Conservation (phyloP, 2,888 invertebrate species). For the Calephelis perditalis region DNA sequence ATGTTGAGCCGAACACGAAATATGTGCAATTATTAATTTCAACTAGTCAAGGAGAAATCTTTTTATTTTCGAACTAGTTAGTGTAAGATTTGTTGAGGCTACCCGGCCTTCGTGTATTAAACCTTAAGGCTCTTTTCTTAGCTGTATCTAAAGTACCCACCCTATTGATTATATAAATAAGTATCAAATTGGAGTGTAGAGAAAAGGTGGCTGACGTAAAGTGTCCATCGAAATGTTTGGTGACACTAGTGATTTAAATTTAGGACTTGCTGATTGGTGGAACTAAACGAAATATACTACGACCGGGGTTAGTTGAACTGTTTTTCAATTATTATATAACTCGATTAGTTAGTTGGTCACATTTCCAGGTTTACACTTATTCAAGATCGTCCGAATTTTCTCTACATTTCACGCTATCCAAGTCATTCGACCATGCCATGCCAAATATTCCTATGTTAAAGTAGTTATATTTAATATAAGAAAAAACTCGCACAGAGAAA, state of each 20-base stretch:
- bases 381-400: neutral
- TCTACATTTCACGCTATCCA: neutral
- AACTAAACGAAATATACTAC: too few species aligned
- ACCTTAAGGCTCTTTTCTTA: slow-evolving; percentile 3
- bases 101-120: slow-evolving; percentile 3
- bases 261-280: too few species aligned
- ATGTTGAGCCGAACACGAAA: too few species aligned
- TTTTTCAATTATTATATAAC: too few species aligned
- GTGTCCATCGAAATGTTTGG: too few species aligned
- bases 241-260: too few species aligned
- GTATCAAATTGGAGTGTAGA: neutral
- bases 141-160: slow-evolving; percentile 5
- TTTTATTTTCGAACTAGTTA: slow-evolving; percentile 15
- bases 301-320: too few species aligned
- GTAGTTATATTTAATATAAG: slow-evolving; percentile 24
- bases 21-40: slow-evolving; percentile 4
- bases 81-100: slow-evolving; percentile 11
- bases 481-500: slow-evolving; percentile 60
- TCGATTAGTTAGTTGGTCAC: too few species aligned
- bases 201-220: too few species aligned
- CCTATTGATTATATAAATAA: slow-evolving; percentile 4
- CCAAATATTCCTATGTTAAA: slow-evolving; percentile 43
- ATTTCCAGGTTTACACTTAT: neutral
- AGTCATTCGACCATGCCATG: slow-evolving; percentile 41
- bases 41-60: slow-evolving; percentile 10